Evolutionary conservation across 2,113 vertebrate species (phyloP).

Genomic region (Scalopus aquaticus): DNA sequence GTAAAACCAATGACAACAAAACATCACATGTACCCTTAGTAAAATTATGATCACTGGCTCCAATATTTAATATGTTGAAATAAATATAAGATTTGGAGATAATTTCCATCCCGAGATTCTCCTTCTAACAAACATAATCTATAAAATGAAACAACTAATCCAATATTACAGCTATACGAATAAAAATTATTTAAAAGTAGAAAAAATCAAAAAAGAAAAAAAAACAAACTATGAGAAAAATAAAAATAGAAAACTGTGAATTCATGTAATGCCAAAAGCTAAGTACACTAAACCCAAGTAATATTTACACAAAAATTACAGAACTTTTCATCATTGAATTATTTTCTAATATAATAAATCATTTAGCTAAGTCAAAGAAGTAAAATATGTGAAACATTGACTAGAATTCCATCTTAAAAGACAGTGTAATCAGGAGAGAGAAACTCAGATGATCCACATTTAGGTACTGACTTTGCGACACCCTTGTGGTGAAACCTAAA

Average conservation of each 20-base stretch:
- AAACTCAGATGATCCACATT: neutral
- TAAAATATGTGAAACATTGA: neutral
- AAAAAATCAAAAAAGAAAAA: rapidly evolving
- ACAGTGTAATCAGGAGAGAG: neutral
- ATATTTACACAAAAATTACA: neutral
- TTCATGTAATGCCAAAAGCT: neutral
- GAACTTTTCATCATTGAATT: neutral
- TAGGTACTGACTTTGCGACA: neutral
- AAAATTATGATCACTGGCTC: neutral
- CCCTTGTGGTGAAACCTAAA: neutral
- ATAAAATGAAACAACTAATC: neutral
- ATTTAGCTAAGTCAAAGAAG: neutral
- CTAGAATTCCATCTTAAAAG: neutral
- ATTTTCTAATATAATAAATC: neutral
- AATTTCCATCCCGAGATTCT: neutral
- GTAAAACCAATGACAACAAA: neutral
- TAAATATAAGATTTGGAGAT: neutral
- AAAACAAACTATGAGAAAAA: too few relatives aligned
- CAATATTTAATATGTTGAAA: neutral
- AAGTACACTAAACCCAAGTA: neutral
- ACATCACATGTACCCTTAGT: rapidly evolving
- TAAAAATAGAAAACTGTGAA: neutral
- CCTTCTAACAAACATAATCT: neutral
- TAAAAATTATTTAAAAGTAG: neutral
- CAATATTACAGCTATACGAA: neutral